Conservation (phyloP, 2,113 vertebrate species). For the Albula goreensis region DNA sequence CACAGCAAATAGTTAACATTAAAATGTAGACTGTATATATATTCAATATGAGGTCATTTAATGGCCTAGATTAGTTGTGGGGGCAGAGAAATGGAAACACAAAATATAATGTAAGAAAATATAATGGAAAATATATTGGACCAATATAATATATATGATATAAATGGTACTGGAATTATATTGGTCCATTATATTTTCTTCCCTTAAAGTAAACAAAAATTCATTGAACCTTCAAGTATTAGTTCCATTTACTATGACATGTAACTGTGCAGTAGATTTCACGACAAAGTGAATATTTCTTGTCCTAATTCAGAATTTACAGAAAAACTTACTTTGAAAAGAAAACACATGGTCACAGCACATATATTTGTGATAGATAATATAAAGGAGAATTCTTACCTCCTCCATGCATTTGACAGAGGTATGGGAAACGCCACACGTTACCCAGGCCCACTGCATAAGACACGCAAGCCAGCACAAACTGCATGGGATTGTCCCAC, state of each 20-base stretch:
- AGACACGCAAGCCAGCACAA: conserved; percentile 88
- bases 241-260: no score
- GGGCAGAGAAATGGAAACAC: background rate
- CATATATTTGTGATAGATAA: background rate
- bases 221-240: no score
- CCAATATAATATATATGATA: background rate
- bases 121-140: background rate
- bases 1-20: no score
- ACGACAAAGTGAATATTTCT: no score
- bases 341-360: background rate
- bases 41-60: no score
- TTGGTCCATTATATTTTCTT: background rate
- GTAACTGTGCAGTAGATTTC: no score
- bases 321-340: no score
- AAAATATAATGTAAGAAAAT: background rate
- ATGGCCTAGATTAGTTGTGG: no score
- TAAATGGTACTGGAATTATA: background rate
- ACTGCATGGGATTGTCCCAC: conserved; percentile 84
- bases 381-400: conserved; percentile 70
- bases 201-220: no score
- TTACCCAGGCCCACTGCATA: conserved; percentile 92
- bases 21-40: no score
- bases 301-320: background rate
- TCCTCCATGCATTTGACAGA: conserved; percentile 94
- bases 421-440: conserved; percentile 94